Base-by-base conservation (phyloP, 2,797 vertebrate species). In the Pogonophryne albipinna region DNA sequence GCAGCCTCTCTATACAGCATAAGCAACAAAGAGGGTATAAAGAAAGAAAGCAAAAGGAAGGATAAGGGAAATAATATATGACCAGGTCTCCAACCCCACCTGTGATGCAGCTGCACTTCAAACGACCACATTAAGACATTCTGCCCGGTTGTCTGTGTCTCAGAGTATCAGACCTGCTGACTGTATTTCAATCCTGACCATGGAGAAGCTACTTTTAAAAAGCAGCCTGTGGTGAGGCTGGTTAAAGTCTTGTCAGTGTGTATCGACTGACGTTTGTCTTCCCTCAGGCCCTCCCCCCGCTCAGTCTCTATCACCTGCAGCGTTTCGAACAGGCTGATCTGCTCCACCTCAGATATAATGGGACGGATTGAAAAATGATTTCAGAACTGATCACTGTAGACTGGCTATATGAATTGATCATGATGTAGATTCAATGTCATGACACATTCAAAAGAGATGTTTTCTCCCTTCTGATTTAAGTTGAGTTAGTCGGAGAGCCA, bases 261-360 rank as follows among this genome's bases (percentile, higher is more conserved):
- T 27, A 75, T 80, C 10, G 23, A 78, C 73, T 49, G 67, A 77
- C 74, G 78, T 78, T 74, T 74, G 56, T 67, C 64, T 77, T 68
- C 61, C 51, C 41, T 64, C 62, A 45, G 46, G 68, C 65, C 77
- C 71, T 69, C 42, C 63, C 78, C 14, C 49, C 23, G 2, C 69
- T 56, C 20, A 58, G 16, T 23, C 44, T 82, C 55, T 6, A 20
- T 74, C 64, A 81, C 83, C 79, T 76, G 65, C 69, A 56, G 71
- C 27, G 0, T 17, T 63, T 38, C 0, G 8, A 38, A 17, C 34
- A 4, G 27, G 27, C 27, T 27, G 27, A 27, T 27, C 27, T 9
- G 34, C 34, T 38, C 34, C 56, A 60, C 20, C 17, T 23, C 50
- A 20, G 55, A 66, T 42, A 27, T 47, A 16, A 71, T 16, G 41